Percentiles rank a stretch among this genome's conserved stretches.
Conservation (phyloP, 2,888 invertebrate species). For the Candidula unifasciata region DNA sequence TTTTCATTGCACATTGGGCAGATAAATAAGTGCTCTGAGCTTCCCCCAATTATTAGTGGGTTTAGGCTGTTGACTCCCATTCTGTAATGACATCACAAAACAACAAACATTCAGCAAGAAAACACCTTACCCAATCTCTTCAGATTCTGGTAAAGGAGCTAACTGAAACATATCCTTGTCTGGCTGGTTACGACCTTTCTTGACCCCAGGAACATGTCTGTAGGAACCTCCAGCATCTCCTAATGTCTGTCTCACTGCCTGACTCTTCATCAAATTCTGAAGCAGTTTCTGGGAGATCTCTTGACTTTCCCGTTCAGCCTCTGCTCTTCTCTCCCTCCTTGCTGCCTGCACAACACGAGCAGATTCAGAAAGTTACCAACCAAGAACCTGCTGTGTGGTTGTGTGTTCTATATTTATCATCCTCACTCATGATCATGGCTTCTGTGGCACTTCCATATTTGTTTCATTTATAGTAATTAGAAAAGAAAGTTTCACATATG, state of each 20-base stretch:
- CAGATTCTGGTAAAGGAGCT: conserved; percentile 74
- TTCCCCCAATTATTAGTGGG: too few relatives aligned
- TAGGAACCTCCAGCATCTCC: conserved; percentile 55
- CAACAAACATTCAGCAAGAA: not conserved
- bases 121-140: conserved; percentile 52
- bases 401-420: too few relatives aligned
- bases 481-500: too few relatives aligned
- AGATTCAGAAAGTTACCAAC: too few relatives aligned
- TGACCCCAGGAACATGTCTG: conserved; percentile 50
- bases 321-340: conserved; percentile 84
- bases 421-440: too few relatives aligned
- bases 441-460: too few relatives aligned
- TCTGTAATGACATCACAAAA: not conserved
- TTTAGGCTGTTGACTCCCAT: too few relatives aligned
- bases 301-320: conserved; percentile 85
- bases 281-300: conserved; percentile 86
- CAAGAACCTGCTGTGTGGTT: too few relatives aligned
- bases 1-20: too few relatives aligned
- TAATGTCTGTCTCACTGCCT: conserved; percentile 81
- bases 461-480: too few relatives aligned
- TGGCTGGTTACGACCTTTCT: conserved; percentile 42
- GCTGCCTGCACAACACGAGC: conserved; percentile 26
- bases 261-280: conserved; percentile 86
- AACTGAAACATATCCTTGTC: conserved; percentile 77
- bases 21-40: too few relatives aligned